These are phyloP conservation scores for Ctenodactylus gundi DNA, from an alignment of 2,113 vertebrate genomes.

Conservation along the genomic window DNA sequence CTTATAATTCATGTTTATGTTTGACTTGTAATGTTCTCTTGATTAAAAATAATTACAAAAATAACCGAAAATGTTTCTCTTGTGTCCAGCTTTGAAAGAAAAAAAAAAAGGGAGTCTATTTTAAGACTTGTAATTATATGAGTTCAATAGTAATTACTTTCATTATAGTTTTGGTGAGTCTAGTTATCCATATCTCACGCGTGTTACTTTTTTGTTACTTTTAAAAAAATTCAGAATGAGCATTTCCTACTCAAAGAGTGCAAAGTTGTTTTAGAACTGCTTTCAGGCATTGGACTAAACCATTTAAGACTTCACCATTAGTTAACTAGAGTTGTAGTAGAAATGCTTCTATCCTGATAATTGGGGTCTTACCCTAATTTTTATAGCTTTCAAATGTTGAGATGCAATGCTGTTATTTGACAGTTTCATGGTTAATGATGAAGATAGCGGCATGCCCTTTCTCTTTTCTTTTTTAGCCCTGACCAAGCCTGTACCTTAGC, in stretches of 20 bases:
- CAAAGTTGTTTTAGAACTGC: background rate
- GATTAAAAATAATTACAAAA: background rate
- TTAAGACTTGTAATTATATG: background rate
- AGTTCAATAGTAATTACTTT: slow-evolving; percentile 12
- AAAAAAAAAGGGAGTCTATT: background rate
- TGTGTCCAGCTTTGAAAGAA: background rate
- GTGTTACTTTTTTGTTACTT: background rate
- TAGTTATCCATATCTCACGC: background rate
- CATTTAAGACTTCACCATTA: background rate
- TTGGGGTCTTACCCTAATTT: background rate
- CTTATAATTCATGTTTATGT: background rate
- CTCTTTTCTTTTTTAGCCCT: background rate
- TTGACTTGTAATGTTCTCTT: background rate
- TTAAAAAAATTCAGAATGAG: background rate
- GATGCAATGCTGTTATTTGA: background rate
- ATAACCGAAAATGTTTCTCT: background rate
- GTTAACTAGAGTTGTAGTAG: background rate
- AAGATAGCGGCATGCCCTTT: background rate
- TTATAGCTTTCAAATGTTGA: background rate
- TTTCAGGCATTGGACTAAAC: background rate
- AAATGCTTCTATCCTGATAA: background rate
- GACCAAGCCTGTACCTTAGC: background rate
- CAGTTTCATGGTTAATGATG: background rate
- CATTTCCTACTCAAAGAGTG: background rate
- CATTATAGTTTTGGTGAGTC: background rate